These are phyloP conservation scores for Papilio polyxenes DNA, from an alignment of 1,140 invertebrate genomes.

Conservation along the genomic window DNA sequence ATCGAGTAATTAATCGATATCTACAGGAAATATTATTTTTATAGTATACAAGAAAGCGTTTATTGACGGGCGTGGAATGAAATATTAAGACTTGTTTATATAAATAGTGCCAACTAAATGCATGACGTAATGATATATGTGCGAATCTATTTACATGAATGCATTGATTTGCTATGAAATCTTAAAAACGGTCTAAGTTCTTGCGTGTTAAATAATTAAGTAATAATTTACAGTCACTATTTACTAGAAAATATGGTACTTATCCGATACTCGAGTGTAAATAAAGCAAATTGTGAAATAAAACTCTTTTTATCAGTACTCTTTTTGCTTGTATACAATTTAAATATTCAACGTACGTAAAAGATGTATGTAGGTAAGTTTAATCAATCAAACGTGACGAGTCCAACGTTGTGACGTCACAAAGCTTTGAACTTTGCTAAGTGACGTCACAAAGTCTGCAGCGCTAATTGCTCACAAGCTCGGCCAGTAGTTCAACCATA, in stretches of 20 bases:
- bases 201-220: too few relatives aligned
- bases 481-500: background rate
- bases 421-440: constrained; percentile 20
- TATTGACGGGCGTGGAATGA: background rate
- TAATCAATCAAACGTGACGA: constrained; percentile 28
- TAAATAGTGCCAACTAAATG: background rate
- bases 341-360: background rate
- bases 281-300: too few relatives aligned
- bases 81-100: background rate
- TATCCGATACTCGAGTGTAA: too few relatives aligned
- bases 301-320: too few relatives aligned
- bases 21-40: constrained; percentile 19
- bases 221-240: too few relatives aligned
- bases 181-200: too few relatives aligned
- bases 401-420: constrained; percentile 1
- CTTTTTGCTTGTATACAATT: background rate
- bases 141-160: too few relatives aligned
- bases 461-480: constrained; percentile 20
- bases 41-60: background rate
- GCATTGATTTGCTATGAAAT: too few relatives aligned
- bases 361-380: background rate
- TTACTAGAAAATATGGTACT: too few relatives aligned
- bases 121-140: background rate
- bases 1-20: constrained; percentile 11
- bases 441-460: constrained; percentile 26